Conservation (phyloP, 2,888 invertebrate genomes). For the Callyntrura sp. region DNA sequence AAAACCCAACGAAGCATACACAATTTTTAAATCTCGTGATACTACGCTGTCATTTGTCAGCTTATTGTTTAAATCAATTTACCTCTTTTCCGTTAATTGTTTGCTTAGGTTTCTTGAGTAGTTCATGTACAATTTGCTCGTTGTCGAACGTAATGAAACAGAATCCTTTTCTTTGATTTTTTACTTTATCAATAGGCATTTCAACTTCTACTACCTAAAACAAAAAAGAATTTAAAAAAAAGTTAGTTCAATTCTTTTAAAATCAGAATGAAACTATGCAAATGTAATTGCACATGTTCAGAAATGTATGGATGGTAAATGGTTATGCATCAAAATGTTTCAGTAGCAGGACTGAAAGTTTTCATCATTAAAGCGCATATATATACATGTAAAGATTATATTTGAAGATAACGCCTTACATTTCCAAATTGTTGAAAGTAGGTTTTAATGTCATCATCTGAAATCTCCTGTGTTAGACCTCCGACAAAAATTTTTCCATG, state of each 20-base stretch:
- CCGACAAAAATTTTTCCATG: constrained; percentile 99
- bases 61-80: too few species aligned
- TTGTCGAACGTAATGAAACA: constrained; percentile 99
- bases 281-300: constrained; percentile 52
- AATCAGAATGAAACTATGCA: not conserved
- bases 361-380: constrained; percentile 79
- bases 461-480: constrained; percentile 95
- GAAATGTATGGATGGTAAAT: constrained; percentile 80
- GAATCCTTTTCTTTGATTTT: constrained; percentile 98
- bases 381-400: not conserved
- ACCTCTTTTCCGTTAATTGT: constrained; percentile 97
- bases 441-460: constrained; percentile 96
- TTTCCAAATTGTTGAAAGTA: constrained; percentile 97
- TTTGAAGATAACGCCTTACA: too few species aligned
- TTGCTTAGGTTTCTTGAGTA: constrained; percentile 96
- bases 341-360: constrained; percentile 83
- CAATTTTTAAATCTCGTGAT: too few species aligned
- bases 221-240: not conserved
- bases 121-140: constrained; percentile 96
- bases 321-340: constrained; percentile 80
- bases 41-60: too few species aligned
- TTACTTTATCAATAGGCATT: constrained; percentile 98
- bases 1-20: constrained; percentile 8
- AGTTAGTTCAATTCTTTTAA: not conserved
- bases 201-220: constrained; percentile 96